These are phyloP conservation scores for Bergia puertoricense DNA, from an alignment of 92 coral and sea anemone species.

Conservation along the genomic window DNA sequence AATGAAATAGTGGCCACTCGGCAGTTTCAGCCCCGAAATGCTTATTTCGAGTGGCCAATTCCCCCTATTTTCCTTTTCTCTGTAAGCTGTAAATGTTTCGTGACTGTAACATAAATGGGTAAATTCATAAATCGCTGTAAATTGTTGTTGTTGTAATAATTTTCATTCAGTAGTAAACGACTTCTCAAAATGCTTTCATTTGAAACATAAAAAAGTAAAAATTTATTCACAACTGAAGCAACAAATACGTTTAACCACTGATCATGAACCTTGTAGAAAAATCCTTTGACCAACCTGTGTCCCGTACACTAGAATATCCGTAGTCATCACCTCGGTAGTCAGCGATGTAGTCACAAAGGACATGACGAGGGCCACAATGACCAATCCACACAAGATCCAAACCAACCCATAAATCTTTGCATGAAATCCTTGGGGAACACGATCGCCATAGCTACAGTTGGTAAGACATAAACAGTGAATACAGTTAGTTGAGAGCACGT, in stretches of 20 bases:
- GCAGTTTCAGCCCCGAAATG: too few species aligned
- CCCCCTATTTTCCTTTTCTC: too few species aligned
- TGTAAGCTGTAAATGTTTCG: too few species aligned
- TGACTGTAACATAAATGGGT: too few species aligned
- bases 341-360: conserved; percentile 88
- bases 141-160: too few species aligned
- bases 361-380: conserved; percentile 83
- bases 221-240: not conserved
- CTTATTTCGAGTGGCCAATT: too few species aligned
- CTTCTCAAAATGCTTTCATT: not conserved
- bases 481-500: not conserved
- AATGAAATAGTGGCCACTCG: too few species aligned
- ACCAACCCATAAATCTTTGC: conserved; percentile 70
- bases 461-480: not conserved
- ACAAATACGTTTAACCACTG: too few species aligned
- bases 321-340: conserved; percentile 74
- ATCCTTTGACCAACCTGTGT: conserved; percentile 62
- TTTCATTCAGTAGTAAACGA: not conserved
- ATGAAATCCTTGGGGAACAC: conserved; percentile 74
- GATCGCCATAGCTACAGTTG: conserved; percentile 85
- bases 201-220: too few species aligned
- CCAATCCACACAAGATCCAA: conserved; percentile 88
- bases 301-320: conserved; percentile 80
- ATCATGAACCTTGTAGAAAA: not conserved
- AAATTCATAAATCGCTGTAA: too few species aligned